Percentiles rank a stretch among this genome's conserved stretches.
Evolutionary conservation across 2,113 vertebrate species (phyloP).

Genomic region (Camelus dromedarius): DNA sequence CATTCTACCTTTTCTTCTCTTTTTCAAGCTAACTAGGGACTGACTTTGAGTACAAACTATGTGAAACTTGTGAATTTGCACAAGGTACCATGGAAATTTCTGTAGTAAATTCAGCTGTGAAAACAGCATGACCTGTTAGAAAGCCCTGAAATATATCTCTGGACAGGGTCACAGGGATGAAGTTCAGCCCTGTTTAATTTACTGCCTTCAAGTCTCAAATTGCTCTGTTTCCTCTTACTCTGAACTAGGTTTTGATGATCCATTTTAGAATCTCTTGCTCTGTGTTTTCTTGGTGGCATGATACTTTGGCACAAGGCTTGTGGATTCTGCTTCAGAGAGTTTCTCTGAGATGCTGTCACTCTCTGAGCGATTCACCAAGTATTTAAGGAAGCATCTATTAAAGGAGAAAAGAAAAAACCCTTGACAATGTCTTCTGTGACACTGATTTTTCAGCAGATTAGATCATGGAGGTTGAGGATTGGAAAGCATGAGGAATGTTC

Average conservation of each 20-base stretch:
- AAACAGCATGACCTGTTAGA: not conserved
- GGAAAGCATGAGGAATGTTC: not conserved
- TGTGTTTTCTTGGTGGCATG: slow-evolving; percentile 9
- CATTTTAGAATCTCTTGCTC: not conserved
- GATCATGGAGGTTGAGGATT: not conserved
- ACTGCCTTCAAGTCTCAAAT: not conserved
- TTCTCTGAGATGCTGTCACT: not conserved
- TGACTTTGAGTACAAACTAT: not conserved
- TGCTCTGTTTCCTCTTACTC: not conserved
- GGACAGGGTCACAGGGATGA: not conserved
- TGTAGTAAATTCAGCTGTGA: not conserved
- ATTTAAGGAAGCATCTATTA: not conserved
- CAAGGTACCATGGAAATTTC: not conserved
- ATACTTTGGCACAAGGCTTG: not conserved
- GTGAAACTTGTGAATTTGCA: slow-evolving; percentile 42
- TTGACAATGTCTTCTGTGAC: not conserved
- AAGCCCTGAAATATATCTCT: not conserved
- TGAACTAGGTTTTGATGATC: not conserved
- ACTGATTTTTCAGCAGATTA: not conserved
- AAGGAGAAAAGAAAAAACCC: not conserved
- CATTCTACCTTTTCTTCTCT: slow-evolving; percentile 10
- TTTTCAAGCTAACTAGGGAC: not conserved
- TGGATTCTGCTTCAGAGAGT: not conserved
- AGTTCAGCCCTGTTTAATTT: not conserved
- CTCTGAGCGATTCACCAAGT: not conserved